Percentiles rank a stretch among this genome's conserved stretches.
phyloP scores from a whole-genome alignment of 1,140 invertebrate genomes.

The Drosophila lini region DNA sequence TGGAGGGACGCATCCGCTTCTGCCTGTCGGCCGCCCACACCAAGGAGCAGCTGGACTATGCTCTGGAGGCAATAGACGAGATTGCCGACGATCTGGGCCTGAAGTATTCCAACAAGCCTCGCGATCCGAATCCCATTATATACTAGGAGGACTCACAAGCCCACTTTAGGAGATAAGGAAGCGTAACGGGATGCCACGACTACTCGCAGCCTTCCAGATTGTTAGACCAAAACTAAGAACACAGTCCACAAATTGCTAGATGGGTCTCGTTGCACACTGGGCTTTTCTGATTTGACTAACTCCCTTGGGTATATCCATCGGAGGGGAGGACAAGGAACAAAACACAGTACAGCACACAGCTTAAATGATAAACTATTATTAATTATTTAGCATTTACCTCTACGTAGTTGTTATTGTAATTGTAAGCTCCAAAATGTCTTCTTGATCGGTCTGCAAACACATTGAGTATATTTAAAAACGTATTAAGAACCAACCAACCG shows the following conservation, averaged over 20 bases:
- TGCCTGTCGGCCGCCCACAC: conserved; percentile 98
- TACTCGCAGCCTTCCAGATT: conserved; percentile 3
- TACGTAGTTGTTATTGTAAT: conserved; percentile 50
- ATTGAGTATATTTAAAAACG: conserved; percentile 33
- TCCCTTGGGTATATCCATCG: conserved; percentile 3
- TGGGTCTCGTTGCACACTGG: conserved; percentile 11
- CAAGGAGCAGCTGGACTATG: conserved; percentile 97
- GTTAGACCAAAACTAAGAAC: conserved; percentile 16
- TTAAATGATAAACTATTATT: conserved; percentile 44
- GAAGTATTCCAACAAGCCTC: conserved; percentile 89
- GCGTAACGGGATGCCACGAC: conserved; percentile 3
- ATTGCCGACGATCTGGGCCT: conserved; percentile 89
- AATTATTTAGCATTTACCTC: conserved; percentile 45
- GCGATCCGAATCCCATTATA: conserved; percentile 86
- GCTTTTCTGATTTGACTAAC: conserved; percentile 30
- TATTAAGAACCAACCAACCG: conserved; percentile 13
- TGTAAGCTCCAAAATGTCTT: conserved; percentile 47
- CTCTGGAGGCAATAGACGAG: conserved; percentile 89
- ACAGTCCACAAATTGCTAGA: conserved; percentile 9
- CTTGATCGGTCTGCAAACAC: conserved; percentile 14
- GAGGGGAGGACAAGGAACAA: conserved; percentile 5
- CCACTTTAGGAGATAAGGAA: conserved; percentile 14
- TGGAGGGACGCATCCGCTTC: conserved; percentile 96
- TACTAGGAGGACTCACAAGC: conserved; percentile 81
- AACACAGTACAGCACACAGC: conserved; percentile 28